These are phyloP conservation scores for Nothoprocta perdicaria DNA, from an alignment of 2,113 vertebrate genomes.

Conservation along the genomic window DNA sequence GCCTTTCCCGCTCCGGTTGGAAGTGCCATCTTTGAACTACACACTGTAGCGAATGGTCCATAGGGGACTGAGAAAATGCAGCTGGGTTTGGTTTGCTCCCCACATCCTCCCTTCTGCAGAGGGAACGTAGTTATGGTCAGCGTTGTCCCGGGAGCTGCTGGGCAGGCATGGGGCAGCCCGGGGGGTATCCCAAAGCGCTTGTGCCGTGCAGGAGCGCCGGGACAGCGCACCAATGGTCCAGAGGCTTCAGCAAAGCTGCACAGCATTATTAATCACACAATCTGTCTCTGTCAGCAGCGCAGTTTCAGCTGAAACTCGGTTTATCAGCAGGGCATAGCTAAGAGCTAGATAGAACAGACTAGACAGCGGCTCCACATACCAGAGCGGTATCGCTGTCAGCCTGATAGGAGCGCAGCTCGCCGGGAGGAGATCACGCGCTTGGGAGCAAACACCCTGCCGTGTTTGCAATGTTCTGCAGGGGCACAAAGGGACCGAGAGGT, in stretches of 20 bases:
- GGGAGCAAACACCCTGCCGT: not conserved
- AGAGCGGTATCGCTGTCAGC: not conserved
- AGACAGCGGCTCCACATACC: not conserved
- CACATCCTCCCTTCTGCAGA: not conserved
- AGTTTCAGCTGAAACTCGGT: conserved; percentile 42
- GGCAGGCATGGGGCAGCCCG: not conserved
- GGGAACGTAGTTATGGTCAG: not conserved
- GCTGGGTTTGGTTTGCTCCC: not conserved
- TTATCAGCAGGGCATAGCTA: conserved; percentile 32
- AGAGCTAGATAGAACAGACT: conserved; percentile 42
- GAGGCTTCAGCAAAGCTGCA: not conserved
- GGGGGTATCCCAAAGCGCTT: not conserved
- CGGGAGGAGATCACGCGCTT: not conserved
- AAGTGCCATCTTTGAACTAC: not conserved
- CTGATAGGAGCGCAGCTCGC: not conserved
- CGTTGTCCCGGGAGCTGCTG: not conserved
- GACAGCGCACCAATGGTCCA: not conserved
- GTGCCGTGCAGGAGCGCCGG: not conserved
- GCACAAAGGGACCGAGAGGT: not conserved
- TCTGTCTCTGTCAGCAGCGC: not conserved
- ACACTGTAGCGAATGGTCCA: not conserved
- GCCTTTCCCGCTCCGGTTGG: not conserved
- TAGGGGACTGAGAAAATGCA: not conserved
- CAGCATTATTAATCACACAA: not conserved
- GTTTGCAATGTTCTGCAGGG: not conserved